Percentiles rank a stretch among this genome's conserved stretches.
phyloP scores from a whole-genome alignment of 1,140 invertebrate genomes.

The Mylabris phalerata region DNA sequence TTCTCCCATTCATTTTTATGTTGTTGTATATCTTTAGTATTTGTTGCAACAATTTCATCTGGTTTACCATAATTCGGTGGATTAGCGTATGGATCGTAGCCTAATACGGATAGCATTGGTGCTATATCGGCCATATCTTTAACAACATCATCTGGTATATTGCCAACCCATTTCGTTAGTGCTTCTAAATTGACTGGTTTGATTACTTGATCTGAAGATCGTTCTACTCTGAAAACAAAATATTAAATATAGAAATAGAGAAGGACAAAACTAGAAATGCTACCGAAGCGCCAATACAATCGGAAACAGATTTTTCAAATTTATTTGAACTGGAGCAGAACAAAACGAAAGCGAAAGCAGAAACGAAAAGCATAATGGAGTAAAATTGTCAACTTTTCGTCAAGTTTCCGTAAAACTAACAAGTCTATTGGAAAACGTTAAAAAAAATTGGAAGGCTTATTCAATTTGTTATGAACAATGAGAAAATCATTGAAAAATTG shows the following conservation, averaged over 20 bases:
- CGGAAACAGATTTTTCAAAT: too few relatives aligned
- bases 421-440: too few relatives aligned
- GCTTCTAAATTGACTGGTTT: constrained; percentile 97
- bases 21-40: constrained; percentile 56
- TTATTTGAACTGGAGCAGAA: too few relatives aligned
- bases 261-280: too few relatives aligned
- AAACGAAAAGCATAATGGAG: too few relatives aligned
- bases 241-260: background rate
- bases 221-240: constrained; percentile 74
- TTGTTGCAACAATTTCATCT: constrained; percentile 75
- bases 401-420: too few relatives aligned
- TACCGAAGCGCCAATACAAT: too few relatives aligned
- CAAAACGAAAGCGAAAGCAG: too few relatives aligned
- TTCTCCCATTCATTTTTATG: constrained; percentile 50
- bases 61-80: constrained; percentile 88
- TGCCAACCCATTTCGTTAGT: constrained; percentile 92
- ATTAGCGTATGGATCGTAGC: constrained; percentile 91
- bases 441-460: too few relatives aligned
- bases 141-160: constrained; percentile 85
- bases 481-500: too few relatives aligned
- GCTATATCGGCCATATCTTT: constrained; percentile 85
- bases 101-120: constrained; percentile 84
- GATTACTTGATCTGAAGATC: constrained; percentile 97
- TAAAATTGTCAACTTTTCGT: background rate
- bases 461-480: too few relatives aligned